phyloP scores from a whole-genome alignment of 2,888 invertebrate species.

The Tetragonula carbonaria region DNA sequence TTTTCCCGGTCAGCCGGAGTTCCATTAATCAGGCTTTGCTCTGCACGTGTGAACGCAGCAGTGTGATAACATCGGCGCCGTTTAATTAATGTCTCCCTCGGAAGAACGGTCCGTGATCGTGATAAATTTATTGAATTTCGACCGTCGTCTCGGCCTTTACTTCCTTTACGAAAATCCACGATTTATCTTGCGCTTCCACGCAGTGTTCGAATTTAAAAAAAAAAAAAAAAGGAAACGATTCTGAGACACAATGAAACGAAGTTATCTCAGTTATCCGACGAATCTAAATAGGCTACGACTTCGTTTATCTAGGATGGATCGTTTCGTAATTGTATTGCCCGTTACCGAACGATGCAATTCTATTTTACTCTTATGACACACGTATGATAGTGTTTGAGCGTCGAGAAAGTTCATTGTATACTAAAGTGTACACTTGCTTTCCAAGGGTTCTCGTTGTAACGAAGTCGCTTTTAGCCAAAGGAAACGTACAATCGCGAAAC shows the following conservation, averaged over 20 bases:
- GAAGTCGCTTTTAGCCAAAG: not conserved
- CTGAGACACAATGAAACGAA: not conserved
- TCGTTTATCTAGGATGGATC: conserved; percentile 2
- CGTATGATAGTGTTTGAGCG: conserved; percentile 28
- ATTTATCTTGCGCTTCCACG: not conserved
- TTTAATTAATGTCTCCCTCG: conserved; percentile 72
- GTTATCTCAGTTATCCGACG: not conserved
- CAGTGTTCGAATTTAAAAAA: not conserved
- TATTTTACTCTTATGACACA: conserved; percentile 28
- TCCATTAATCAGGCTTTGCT: conserved; percentile 71
- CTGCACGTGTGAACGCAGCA: conserved; percentile 63
- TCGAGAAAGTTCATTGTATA: conserved; percentile 43
- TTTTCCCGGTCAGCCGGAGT: conserved; percentile 46
- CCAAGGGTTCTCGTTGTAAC: conserved; percentile 11
- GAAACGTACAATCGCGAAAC: not conserved
- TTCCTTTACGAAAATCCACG: not conserved
- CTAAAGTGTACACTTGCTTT: conserved; percentile 44
- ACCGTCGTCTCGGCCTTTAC: conserved; percentile 5
- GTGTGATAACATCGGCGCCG: conserved; percentile 67
- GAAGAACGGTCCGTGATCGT: conserved; percentile 65
- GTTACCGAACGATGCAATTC: conserved; percentile 11
- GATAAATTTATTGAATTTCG: conserved; percentile 59
- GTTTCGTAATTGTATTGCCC: conserved; percentile 42
- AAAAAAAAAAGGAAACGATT: not conserved
- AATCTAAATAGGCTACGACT: not conserved